Evolutionary conservation across 2,888 invertebrate genomes (phyloP), one percentile per base, ranked within the genome.

Genomic region (Minunthozetes semirufus): DNA sequence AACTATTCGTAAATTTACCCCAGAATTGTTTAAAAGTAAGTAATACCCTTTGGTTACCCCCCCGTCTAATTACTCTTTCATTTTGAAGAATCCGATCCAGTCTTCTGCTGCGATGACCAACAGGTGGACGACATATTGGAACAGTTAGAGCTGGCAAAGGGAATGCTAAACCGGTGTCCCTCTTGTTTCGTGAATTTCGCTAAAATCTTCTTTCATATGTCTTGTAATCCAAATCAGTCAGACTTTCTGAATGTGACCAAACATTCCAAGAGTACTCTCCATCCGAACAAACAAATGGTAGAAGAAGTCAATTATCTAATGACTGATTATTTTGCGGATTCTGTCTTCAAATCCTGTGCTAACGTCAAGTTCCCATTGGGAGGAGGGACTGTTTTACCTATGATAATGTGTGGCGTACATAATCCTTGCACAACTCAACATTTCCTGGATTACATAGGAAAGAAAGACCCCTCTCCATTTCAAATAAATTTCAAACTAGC

Each of bases 151-250:
- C 22, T 42, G 11, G 50, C 74, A 5, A 9, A 42, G 25, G 38
- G 19, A 4, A 19, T 94, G 76, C 83, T 96, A 29, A 85, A 85
- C 50, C 85, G 94, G 73, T 98, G 97, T 83, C 95, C 95, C 0
- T 88, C 92, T 0, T 98, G 97, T 83, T 87, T 90, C 84, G 86
- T 87, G 78, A 96, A 96, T 85, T 89, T 97, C 82, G 85, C 89
- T 56, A 86, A 88, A 78, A 89, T 93, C 80, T 87, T 94, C 79
- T 98, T 97, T 82, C 88, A 88, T 73, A 87, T 94, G 82, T 90
- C 93, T 0, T 97, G 97, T 83, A 86, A 88, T 25, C 88, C 90
- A 0, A 81, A 86, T 2, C 95, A 96, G 83, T 89, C 89, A 76
- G 84, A 86, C 22, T 95, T 89, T 83, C 80, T 93, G 50, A 85